Evolutionary conservation across 2,888 invertebrate species (phyloP).

Genomic region (Pemphredon lugubris): DNA sequence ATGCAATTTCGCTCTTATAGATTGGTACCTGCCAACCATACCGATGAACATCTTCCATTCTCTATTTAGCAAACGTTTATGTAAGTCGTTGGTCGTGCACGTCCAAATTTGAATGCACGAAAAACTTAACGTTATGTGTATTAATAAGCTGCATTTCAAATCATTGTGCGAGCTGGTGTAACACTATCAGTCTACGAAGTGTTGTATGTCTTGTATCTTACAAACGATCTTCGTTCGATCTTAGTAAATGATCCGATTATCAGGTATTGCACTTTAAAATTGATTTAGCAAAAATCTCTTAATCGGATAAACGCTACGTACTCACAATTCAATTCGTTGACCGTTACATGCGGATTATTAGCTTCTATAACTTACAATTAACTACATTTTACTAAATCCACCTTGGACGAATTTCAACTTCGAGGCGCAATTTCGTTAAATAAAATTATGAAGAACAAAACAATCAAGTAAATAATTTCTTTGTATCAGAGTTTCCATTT

Average conservation of each 20-base stretch:
- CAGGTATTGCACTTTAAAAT: constrained; percentile 44
- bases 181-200: constrained; percentile 23
- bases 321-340: constrained; percentile 40
- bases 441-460: constrained; percentile 14
- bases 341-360: constrained; percentile 29
- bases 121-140: constrained; percentile 21
- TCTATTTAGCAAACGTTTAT: background rate
- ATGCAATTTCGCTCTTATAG: constrained; percentile 36
- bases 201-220: constrained; percentile 10
- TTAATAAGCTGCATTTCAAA: constrained; percentile 5
- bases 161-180: constrained; percentile 30
- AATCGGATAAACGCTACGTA: constrained; percentile 27
- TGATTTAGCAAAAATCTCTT: constrained; percentile 26
- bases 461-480: background rate
- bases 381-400: constrained; percentile 14
- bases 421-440: constrained; percentile 10
- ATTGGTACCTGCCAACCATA: constrained; percentile 57
- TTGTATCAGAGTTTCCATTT: background rate
- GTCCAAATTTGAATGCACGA: background rate
- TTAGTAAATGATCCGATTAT: background rate
- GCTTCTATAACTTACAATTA: constrained; percentile 28
- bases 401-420: constrained; percentile 42
- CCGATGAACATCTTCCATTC: constrained; percentile 18
- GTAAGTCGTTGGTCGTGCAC: background rate
- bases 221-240: constrained; percentile 4